These are phyloP conservation scores for Trachythela sp. DNA, from an alignment of 64 coral and sea anemone species.

Conservation along the genomic window DNA sequence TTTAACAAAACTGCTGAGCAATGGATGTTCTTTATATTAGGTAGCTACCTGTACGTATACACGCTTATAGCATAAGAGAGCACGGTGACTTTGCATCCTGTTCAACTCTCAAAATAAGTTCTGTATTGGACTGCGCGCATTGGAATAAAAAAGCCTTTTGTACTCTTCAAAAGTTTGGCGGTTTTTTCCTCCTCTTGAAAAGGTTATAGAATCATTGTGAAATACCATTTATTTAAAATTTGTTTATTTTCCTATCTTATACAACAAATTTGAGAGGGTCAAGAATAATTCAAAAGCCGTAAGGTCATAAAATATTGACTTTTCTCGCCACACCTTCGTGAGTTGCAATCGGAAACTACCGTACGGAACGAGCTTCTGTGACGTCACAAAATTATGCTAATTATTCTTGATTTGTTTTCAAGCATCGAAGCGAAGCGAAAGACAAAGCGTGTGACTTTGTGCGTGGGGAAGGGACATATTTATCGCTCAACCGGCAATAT, in stretches of 20 bases:
- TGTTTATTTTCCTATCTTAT: neutral
- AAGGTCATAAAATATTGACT: neutral
- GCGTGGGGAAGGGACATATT: neutral
- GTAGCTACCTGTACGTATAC: too few relatives aligned
- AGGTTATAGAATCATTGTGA: neutral
- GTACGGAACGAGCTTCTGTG: neutral
- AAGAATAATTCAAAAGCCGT: neutral
- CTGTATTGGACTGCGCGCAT: neutral
- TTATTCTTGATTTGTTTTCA: neutral
- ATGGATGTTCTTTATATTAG: too few relatives aligned
- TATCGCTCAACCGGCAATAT: neutral
- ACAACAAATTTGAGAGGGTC: neutral
- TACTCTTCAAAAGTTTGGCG: neutral
- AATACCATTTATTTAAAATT: neutral
- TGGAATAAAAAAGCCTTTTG: neutral
- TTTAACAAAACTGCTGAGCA: too few relatives aligned
- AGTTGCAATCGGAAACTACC: neutral
- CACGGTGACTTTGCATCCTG: neutral
- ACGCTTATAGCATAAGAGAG: neutral
- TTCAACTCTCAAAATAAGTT: neutral
- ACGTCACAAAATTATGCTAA: neutral
- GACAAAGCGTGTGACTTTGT: neutral
- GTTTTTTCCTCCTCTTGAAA: neutral
- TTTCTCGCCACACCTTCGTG: neutral
- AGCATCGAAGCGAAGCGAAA: neutral